phyloP scores from a whole-genome alignment of 2,797 vertebrate species.

The Falco cherrug region DNA sequence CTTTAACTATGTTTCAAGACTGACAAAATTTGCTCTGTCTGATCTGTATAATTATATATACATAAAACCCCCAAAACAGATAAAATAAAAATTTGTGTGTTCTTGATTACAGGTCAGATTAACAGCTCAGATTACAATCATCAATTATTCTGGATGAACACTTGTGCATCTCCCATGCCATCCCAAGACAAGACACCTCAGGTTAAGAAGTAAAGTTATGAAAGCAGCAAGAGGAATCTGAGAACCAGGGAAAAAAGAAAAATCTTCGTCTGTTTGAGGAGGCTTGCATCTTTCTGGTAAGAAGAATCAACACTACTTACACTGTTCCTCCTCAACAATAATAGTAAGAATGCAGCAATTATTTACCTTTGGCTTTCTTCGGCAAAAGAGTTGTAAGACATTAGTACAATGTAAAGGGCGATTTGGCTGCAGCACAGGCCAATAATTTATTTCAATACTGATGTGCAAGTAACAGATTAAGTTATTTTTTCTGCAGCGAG shows the following conservation, averaged over 20 bases:
- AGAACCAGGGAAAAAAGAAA: not conserved
- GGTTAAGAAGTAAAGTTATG: not conserved
- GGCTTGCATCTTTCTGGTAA: not conserved
- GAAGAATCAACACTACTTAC: not conserved
- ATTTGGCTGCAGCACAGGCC: not conserved
- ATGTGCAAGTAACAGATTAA: not conserved
- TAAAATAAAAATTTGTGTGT: not conserved
- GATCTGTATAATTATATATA: not conserved
- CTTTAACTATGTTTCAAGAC: not conserved
- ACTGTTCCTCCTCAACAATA: not conserved
- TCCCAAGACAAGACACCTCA: not conserved
- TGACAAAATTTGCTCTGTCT: not conserved
- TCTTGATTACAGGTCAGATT: not conserved
- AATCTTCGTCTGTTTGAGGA: not conserved
- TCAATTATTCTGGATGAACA: not conserved
- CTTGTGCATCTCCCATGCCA: not conserved
- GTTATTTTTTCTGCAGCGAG: not conserved
- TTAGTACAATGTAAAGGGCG: not conserved
- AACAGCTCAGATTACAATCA: not conserved
- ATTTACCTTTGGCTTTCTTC: not conserved
- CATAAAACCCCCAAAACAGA: not conserved
- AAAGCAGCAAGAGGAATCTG: not conserved
- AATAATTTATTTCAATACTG: not conserved
- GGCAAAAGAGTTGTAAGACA: not conserved
- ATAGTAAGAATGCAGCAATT: not conserved